Conservation (phyloP, 2,888 invertebrate genomes). For the Latheticus oryzae region DNA sequence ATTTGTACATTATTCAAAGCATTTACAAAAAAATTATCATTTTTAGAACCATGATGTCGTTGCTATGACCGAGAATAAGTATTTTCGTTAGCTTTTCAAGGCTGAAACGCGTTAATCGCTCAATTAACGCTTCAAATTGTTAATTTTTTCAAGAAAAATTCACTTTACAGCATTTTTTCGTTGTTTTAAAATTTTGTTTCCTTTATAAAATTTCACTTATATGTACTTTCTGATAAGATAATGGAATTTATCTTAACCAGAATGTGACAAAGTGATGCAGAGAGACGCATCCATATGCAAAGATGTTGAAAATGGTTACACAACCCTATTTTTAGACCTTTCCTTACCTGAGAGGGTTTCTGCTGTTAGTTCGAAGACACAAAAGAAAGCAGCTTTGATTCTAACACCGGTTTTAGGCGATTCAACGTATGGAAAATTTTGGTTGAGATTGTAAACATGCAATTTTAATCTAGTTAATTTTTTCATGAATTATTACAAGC, state of each 20-base stretch:
- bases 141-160: constrained; percentile 10
- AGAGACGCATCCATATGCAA: constrained; percentile 19
- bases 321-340: constrained; percentile 33
- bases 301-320: constrained; percentile 10
- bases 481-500: too few relatives aligned
- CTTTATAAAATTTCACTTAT: constrained; percentile 7
- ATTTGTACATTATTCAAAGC: constrained; percentile 32
- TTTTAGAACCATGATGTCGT: constrained; percentile 37
- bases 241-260: constrained; percentile 31
- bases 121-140: constrained; percentile 24
- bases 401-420: too few relatives aligned
- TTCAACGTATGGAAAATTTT: too few relatives aligned
- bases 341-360: constrained; percentile 20
- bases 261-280: constrained; percentile 33
- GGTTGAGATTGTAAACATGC: too few relatives aligned
- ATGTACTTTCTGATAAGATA: constrained; percentile 35
- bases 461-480: too few relatives aligned
- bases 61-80: constrained; percentile 18
- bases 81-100: constrained; percentile 26
- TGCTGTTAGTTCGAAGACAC: too few relatives aligned
- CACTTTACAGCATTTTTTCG: neutral
- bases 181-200: neutral
- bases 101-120: constrained; percentile 17
- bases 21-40: constrained; percentile 12
- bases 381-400: too few relatives aligned